A percentile compares a stretch with the other conserved stretches of the same genome.
These are phyloP conservation scores for Forbesichthys papilliferus DNA, from an alignment of 2,113 vertebrate genomes.

Conservation along the genomic window DNA sequence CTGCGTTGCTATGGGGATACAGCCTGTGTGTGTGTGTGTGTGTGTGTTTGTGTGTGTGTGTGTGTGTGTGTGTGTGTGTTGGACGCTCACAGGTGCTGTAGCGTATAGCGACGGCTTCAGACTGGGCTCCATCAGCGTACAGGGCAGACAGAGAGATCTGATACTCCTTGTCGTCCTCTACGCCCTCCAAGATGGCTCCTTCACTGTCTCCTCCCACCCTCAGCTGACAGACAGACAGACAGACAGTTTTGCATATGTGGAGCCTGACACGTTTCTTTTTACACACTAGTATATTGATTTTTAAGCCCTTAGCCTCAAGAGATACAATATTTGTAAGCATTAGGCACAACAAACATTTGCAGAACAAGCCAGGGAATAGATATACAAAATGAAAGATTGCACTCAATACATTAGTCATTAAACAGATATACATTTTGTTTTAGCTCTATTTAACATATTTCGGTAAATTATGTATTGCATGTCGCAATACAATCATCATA, in stretches of 20 bases:
- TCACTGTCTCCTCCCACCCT: slow-evolving; percentile 78
- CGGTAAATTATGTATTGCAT: no score
- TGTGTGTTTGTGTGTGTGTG: slow-evolving; percentile 1
- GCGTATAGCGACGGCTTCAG: slow-evolving; percentile 83
- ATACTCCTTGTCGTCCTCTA: slow-evolving; percentile 85
- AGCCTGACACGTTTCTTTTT: neutral
- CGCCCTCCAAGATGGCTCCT: slow-evolving; percentile 77
- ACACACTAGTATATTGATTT: no score
- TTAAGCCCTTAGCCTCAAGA: no score
- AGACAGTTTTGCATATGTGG: neutral
- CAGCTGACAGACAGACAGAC: slow-evolving; percentile 68
- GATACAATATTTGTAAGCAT: no score
- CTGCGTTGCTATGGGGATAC: neutral
- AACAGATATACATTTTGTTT: no score
- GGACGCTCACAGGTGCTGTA: slow-evolving; percentile 86
- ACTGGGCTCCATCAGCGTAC: slow-evolving; percentile 87
- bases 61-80: slow-evolving; percentile 3
- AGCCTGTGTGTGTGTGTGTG: neutral
- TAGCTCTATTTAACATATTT: no score
- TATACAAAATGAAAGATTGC: no score
- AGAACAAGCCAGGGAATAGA: no score
- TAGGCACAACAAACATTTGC: no score
- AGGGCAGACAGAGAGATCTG: slow-evolving; percentile 90
- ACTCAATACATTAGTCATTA: no score
- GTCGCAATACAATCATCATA: no score